These are phyloP conservation scores for Limanda limanda DNA, from an alignment of 2,113 vertebrate genomes.

Conservation along the genomic window DNA sequence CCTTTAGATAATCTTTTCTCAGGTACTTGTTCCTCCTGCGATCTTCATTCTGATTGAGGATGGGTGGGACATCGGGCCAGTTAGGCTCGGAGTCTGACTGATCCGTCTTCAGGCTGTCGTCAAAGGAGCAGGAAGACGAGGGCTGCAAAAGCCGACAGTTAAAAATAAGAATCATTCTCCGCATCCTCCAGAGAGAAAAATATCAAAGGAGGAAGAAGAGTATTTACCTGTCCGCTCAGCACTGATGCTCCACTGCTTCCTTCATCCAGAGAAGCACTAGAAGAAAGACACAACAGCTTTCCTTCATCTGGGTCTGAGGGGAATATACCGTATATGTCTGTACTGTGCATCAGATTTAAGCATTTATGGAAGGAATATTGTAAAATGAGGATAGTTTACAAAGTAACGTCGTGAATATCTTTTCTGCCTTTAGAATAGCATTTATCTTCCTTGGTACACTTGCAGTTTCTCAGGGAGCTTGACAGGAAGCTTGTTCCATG, in stretches of 20 bases:
- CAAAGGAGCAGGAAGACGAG: slow-evolving; percentile 81
- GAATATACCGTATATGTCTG: not conserved
- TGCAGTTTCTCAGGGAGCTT: too few relatives aligned
- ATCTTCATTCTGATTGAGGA: slow-evolving; percentile 94
- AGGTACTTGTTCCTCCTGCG: slow-evolving; percentile 93
- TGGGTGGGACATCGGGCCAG: slow-evolving; percentile 90
- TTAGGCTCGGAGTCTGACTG: slow-evolving; percentile 84
- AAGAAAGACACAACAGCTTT: slow-evolving; percentile 33
- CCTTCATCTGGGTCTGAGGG: not conserved
- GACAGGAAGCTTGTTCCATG: too few relatives aligned
- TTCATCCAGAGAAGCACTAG: slow-evolving; percentile 90
- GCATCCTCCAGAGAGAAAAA: not conserved
- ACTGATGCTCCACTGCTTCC: slow-evolving; percentile 86
- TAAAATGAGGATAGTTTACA: too few relatives aligned
- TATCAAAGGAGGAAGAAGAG: not conserved
- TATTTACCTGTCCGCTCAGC: slow-evolving; percentile 88
- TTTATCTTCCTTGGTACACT: too few relatives aligned
- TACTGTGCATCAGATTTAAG: too few relatives aligned
- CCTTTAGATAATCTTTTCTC: slow-evolving; percentile 97
- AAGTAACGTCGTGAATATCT: too few relatives aligned
- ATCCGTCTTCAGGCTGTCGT: slow-evolving; percentile 86
- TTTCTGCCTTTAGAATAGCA: too few relatives aligned
- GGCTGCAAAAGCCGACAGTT: slow-evolving; percentile 61
- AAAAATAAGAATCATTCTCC: not conserved
- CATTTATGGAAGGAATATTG: too few relatives aligned